These are phyloP conservation scores for Rhabdomys dilectus DNA, from an alignment of 2,113 vertebrate species.

Conservation along the genomic window DNA sequence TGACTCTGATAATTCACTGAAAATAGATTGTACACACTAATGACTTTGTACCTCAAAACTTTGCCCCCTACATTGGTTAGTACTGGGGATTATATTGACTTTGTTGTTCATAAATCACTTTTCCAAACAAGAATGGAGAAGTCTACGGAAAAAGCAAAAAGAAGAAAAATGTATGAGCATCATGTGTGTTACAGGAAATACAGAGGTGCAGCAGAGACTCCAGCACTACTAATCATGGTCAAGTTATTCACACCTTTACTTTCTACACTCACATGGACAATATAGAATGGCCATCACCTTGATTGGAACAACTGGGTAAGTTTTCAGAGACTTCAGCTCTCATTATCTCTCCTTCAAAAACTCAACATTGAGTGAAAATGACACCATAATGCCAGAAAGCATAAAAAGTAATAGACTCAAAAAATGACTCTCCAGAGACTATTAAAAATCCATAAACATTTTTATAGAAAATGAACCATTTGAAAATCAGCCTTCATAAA, in stretches of 20 bases:
- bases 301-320: constrained; percentile 68
- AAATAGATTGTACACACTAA: neutral
- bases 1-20: neutral
- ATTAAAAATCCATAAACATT: constrained; percentile 68
- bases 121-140: neutral
- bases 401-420: constrained; percentile 43
- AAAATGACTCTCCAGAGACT: constrained; percentile 58
- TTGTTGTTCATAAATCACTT: neutral
- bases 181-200: neutral
- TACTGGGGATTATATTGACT: neutral
- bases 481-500: constrained; percentile 74
- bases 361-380: constrained; percentile 75
- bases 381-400: constrained; percentile 51
- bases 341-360: constrained; percentile 68
- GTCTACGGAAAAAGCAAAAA: neutral
- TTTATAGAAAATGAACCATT: constrained; percentile 60
- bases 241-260: constrained; percentile 34
- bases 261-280: constrained; percentile 33
- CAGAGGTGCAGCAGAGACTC: neutral
- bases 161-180: neutral
- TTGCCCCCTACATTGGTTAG: neutral
- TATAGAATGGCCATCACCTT: constrained; percentile 59
- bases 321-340: constrained; percentile 74
- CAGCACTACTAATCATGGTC: neutral
- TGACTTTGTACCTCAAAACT: neutral